Evolutionary conservation across 2,113 vertebrate genomes (phyloP).

Genomic region (Illadopsis cleaveri): DNA sequence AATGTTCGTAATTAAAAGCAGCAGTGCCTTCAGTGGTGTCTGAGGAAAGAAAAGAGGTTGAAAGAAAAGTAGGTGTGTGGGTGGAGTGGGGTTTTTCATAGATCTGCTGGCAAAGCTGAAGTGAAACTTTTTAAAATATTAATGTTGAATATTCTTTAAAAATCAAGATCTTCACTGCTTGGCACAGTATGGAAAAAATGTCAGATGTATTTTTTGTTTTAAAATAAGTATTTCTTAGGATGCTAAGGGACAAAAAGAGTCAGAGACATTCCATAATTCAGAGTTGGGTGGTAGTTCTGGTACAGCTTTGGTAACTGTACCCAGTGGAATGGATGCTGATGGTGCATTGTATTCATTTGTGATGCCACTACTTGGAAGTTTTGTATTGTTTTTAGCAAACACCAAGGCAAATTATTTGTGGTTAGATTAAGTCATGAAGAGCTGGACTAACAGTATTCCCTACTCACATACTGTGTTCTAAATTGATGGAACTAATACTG

Average conservation of each 20-base stretch:
- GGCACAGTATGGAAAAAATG: neutral
- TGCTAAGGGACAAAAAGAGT: neutral
- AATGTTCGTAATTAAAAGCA: neutral
- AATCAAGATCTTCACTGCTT: neutral
- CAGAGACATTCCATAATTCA: rapidly evolving
- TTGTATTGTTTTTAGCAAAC: neutral
- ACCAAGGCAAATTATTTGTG: neutral
- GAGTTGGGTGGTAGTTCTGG: neutral
- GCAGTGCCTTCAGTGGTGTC: neutral
- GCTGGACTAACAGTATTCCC: neutral
- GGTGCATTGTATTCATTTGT: neutral
- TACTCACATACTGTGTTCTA: neutral
- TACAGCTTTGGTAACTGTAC: neutral
- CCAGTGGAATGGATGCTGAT: neutral
- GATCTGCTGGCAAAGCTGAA: neutral
- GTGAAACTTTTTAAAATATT: neutral
- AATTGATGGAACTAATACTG: neutral
- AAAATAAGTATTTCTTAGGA: neutral
- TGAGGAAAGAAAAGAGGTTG: neutral
- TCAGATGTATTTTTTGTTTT: neutral
- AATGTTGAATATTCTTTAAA: neutral
- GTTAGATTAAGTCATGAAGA: neutral
- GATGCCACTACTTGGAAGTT: neutral
- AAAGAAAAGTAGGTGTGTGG: neutral
- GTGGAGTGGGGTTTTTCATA: neutral